Evolutionary conservation across 2,797 vertebrate species (phyloP).

Genomic region (Picus viridis): DNA sequence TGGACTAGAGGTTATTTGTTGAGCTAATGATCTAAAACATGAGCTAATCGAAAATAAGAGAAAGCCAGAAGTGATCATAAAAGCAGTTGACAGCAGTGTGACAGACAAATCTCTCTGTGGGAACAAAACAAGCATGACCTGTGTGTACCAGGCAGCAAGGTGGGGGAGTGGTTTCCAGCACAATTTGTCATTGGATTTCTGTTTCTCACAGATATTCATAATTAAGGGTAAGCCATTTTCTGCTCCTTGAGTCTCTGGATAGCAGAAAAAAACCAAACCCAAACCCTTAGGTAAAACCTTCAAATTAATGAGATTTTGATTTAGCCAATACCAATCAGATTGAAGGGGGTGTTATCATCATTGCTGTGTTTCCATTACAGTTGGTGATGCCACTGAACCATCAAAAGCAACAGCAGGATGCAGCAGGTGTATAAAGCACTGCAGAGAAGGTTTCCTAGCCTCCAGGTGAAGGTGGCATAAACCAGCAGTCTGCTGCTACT

Average conservation of each 20-base stretch:
- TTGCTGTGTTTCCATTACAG: not conserved
- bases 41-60: conserved; percentile 61
- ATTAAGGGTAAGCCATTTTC: conserved; percentile 53
- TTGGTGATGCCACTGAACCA: not conserved
- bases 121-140: conserved; percentile 26
- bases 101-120: conserved; percentile 9
- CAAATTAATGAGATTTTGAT: conserved; percentile 39
- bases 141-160: not conserved
- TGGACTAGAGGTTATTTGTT: conserved; percentile 62
- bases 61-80: conserved; percentile 33
- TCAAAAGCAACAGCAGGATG: not conserved
- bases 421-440: not conserved
- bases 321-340: conserved; percentile 23
- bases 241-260: not conserved
- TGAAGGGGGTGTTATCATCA: not conserved
- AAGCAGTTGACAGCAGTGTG: conserved; percentile 21
- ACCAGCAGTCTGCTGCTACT: not conserved
- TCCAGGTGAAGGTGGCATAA: accelerated
- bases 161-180: not conserved
- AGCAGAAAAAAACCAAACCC: not conserved
- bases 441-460: not conserved
- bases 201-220: conserved; percentile 37
- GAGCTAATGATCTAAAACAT: conserved; percentile 63
- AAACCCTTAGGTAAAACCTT: conserved; percentile 39
- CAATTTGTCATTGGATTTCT: conserved; percentile 45